Evolutionary conservation across 2,113 vertebrate genomes (phyloP), one percentile per base, ranked within the genome.

Genomic region (Callocephalon fimbriatum): DNA sequence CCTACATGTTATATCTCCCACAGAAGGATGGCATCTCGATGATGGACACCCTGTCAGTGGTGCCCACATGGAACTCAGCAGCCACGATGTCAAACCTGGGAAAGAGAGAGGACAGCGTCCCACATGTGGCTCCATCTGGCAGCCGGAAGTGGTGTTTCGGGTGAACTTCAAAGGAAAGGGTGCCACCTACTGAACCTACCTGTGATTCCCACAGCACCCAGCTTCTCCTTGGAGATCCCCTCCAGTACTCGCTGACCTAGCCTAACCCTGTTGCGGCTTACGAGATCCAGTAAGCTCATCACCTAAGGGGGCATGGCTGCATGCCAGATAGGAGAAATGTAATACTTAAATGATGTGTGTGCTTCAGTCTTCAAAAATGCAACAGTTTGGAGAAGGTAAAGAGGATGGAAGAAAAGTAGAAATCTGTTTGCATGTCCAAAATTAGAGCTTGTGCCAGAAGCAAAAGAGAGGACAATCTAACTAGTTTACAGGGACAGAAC

Each of bases 261-360:
- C 42, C 61, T 96, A 95, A 97, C 92, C 95, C 88, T 97, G 80
- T 38, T 4, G 0, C 2, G 17, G 91, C 47, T 97, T 75, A 95
- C 80, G 83, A 86, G 62, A 96, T 91, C 82, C 93, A 88, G 93
- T 94, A 48, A 96, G 90, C 66, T 97, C 74, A 76, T 80, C 91
- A 95, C 95, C 96, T 35, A 67, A 88, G 82, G 74, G 91, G 72
- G 72, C 75, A 94, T 91, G 96, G 92, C 91, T 94, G 70, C 74
- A 91, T 85, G 96, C 96, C 97, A 98, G 93, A 66, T 18, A 91
- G 77, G 88, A 96, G 94, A 98, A 97, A 97, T 80, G 48, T 73
- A 88, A 97, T 91, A 72, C 80, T 81, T 94, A 94, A 97, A 95
- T 58, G 93, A 83, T 56, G 62, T 19, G 9, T 96, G 31, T 80